Percentiles rank a stretch among this genome's conserved stretches.
Evolutionary conservation across 2,888 invertebrate genomes (phyloP).

Genomic region (Dugesia japonica): DNA sequence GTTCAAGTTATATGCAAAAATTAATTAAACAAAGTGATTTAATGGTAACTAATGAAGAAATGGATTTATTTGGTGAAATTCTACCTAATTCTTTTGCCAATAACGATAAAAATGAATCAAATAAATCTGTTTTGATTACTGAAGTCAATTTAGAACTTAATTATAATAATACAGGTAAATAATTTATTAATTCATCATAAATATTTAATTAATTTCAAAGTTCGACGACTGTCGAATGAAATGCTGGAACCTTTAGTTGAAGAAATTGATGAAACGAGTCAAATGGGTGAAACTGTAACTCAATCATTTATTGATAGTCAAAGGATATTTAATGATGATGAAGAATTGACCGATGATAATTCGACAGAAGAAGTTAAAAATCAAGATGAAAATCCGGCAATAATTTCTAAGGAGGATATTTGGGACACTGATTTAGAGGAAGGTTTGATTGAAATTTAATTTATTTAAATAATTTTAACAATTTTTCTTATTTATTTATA

Average conservation of each 20-base stretch:
- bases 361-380: background rate
- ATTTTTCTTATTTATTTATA: too few relatives aligned
- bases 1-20: background rate
- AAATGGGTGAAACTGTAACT: background rate
- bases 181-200: background rate
- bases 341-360: background rate
- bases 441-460: background rate
- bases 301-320: background rate
- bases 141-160: slow-evolving; percentile 4
- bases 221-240: background rate
- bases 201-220: background rate
- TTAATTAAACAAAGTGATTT: slow-evolving; percentile 1
- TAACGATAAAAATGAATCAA: background rate
- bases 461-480: too few relatives aligned
- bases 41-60: background rate
- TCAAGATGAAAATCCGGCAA: background rate
- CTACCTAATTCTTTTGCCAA: background rate
- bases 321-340: background rate
- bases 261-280: background rate
- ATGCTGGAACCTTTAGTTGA: background rate
- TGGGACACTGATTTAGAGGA: background rate
- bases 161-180: background rate
- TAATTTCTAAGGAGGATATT: background rate
- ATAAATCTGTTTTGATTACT: background rate
- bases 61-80: background rate